Evolutionary conservation across 2,113 vertebrate species (phyloP), one percentile per base, ranked within the genome.

Genomic region (Pelecanoides urinatrix): DNA sequence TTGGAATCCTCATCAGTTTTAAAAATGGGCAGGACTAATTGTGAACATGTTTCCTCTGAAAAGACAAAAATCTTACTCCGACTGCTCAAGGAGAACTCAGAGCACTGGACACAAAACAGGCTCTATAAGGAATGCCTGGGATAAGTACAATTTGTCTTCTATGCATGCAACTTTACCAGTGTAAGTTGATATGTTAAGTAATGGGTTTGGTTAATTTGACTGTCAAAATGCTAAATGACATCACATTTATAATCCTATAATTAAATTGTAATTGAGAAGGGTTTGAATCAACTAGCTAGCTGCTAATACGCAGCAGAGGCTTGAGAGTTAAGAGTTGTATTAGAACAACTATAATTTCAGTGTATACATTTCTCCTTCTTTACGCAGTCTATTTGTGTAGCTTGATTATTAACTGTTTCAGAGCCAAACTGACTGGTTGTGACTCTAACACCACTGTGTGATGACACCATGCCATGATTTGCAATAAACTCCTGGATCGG

Each of bases 191-290:
- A 38, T 80, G 42, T 72, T 80, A 92, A 86, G 75, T 74, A 91
- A 78, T 86, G 74, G 84, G 63, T 91, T 59, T 91, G 34, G 87
- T 86, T 88, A 93, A 93, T 91, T 92, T 88, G 65, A 52, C 90
- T 94, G 90, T 91, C 88, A 78, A 66, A 94, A 91, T 91, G 71
- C 71, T 96, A 88, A 91, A 88, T 74, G 84, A 74, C 40, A 78
- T 73, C 61, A 73, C 74, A 81, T 88, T 49, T 85, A 77, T 96
- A 88, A 77, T 81, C 59, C 49, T 81, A 34, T 90, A 90, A 94
- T 94, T 95, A 88, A 88, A 88, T 49, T 86, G 75, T 59, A 93
- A 70, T 88, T 1, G 32, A 59, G 74, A 77, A 68, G 38, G 11
- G 16, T 88, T 91, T 77, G 65, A 81, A 85, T 81, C 53, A 85